Conservation (phyloP, 2,888 invertebrate genomes). For the Lasioglossum oenotherae region DNA sequence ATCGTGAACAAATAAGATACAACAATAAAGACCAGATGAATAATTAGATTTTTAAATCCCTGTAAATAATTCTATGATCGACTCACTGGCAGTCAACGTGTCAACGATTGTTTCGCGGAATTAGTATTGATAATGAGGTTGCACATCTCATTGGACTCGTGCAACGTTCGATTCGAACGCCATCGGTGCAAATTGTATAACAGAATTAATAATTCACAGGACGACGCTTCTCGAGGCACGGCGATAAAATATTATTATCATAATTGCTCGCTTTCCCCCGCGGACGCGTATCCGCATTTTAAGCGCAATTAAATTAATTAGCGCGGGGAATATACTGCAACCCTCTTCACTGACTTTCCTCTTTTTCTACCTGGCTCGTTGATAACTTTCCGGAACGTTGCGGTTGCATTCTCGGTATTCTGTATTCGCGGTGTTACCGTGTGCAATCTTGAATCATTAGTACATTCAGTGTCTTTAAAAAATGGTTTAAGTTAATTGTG, state of each 20-base stretch:
- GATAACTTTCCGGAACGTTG: background rate
- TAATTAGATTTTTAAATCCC: background rate
- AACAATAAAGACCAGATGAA: too few relatives aligned
- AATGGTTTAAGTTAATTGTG: background rate
- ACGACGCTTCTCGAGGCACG: slow-evolving; percentile 18
- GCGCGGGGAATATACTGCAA: slow-evolving; percentile 11
- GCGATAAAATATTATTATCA: slow-evolving; percentile 53
- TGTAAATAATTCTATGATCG: background rate
- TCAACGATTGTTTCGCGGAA: background rate
- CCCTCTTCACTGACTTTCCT: background rate
- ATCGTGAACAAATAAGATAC: too few relatives aligned
- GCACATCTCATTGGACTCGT: background rate
- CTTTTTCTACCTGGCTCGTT: slow-evolving; percentile 35
- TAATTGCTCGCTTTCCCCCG: slow-evolving; percentile 32
- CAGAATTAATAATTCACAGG: slow-evolving; percentile 39
- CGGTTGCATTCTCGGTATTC: background rate
- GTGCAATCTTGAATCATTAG: background rate
- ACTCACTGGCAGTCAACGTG: background rate
- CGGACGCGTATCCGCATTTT: slow-evolving; percentile 35
- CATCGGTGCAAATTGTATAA: slow-evolving; percentile 9
- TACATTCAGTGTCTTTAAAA: background rate
- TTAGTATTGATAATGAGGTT: background rate
- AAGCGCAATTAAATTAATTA: slow-evolving; percentile 60
- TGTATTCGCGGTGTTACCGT: background rate
- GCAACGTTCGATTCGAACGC: background rate